These are phyloP conservation scores for Sinopyrophorus schimmeli DNA, from an alignment of 2,888 invertebrate species.

Conservation along the genomic window DNA sequence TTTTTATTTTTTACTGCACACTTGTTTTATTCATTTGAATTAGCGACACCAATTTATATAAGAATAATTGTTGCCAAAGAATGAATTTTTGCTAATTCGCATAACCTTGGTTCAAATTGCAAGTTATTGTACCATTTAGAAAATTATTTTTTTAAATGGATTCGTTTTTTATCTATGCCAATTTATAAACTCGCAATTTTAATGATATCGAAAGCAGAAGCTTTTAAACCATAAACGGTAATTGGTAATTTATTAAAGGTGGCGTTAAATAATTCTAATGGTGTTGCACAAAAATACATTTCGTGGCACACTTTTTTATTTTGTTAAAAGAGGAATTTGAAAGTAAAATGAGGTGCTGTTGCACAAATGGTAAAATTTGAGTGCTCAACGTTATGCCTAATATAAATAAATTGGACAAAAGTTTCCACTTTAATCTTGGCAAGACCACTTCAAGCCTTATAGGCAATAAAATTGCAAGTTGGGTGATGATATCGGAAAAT, in stretches of 20 bases:
- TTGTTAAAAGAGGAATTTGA: no score
- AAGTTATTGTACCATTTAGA: neutral
- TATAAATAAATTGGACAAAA: no score
- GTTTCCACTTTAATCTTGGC: neutral
- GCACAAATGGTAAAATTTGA: no score
- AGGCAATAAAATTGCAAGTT: neutral
- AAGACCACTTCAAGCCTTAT: constrained; percentile 2
- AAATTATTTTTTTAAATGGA: neutral
- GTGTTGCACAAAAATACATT: no score
- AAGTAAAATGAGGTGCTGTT: no score
- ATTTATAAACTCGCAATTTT: no score
- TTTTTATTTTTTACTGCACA: constrained; percentile 3
- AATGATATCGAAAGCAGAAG: no score
- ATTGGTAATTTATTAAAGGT: no score
- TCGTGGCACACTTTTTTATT: no score
- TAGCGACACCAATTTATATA: constrained; percentile 9
- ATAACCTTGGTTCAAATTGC: constrained; percentile 3
- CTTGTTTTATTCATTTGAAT: neutral
- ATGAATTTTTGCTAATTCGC: constrained; percentile 2
- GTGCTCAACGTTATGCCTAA: no score
- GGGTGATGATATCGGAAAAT: constrained; percentile 1
- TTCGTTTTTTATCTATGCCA: neutral
- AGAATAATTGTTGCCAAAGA: constrained; percentile 6
- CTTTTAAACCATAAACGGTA: no score
- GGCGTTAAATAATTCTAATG: no score